Percentiles rank a stretch among this genome's conserved stretches.
phyloP scores from a whole-genome alignment of 2,113 vertebrate genomes.

The Lepus americanus region DNA sequence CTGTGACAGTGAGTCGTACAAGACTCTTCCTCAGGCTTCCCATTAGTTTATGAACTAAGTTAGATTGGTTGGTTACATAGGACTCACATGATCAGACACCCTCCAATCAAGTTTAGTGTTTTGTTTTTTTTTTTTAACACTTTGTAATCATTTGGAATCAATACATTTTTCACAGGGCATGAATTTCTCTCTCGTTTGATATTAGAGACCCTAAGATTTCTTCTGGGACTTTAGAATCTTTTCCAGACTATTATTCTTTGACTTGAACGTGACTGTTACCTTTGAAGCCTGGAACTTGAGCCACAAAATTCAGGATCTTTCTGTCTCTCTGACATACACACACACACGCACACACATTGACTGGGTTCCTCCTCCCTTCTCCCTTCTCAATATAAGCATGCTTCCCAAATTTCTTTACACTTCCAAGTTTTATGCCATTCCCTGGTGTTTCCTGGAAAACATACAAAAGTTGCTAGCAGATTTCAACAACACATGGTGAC shows the following conservation, averaged over 20 bases:
- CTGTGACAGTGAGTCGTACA: background rate
- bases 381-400: background rate
- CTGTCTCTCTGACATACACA: too few species aligned
- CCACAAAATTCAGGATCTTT: background rate
- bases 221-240: background rate
- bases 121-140: background rate
- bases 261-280: background rate
- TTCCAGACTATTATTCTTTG: background rate
- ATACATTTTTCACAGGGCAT: background rate
- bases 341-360: background rate
- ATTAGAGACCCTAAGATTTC: background rate
- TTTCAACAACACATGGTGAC: background rate
- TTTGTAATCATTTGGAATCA: slow-evolving; percentile 8
- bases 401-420: background rate
- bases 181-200: background rate
- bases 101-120: background rate
- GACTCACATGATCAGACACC: background rate
- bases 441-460: background rate
- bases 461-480: background rate
- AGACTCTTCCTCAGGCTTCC: background rate
- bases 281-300: background rate
- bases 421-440: background rate
- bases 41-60: background rate
- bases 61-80: background rate
- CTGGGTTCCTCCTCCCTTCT: background rate